Evolutionary conservation across 92 coral and sea anemone species (phyloP), one percentile per base, ranked within the genome.

Genomic region (Hydrozoanthus gracilis): DNA sequence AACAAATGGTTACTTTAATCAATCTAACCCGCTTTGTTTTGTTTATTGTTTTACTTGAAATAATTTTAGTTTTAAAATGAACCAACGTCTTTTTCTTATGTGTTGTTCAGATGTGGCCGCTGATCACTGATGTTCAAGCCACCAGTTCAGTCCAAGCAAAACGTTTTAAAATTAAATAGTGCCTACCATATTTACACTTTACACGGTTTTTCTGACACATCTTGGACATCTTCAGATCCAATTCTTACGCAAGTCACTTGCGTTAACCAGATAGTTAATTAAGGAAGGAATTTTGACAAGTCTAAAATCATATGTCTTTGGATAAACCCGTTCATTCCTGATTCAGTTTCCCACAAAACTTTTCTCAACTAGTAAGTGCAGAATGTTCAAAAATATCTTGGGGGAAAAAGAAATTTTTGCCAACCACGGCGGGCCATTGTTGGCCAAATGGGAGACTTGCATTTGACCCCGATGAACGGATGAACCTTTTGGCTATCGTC

Each of bases 171-270:
- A 80, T 80, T 80, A 80, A 80, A 80, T 80, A 80, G 85, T 80
- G 85, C 85, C 85, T 80, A 80, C 85, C 20, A 65, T 80, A 80
- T 80, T 80, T 80, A 80, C 85, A 80, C 85, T 80, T 80, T 80
- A 65, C 85, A 80, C 56, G 74, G 56, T 67, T 62, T 67, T 45
- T 66, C 60, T 44, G 15, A 65, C 74, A 48, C 74, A 46, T 80
- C 85, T 58, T 17, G 74, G 74, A 80, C 48, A 60, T 65, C n/a
- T 62, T 52, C 39, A 11, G 74, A 64, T 48, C 74, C 74, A 49
- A 64, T 65, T 79, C 51, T 62, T 16, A 64, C 85, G 74, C 74
- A 64, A 44, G 73, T 16, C 60, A 80, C 55, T 49, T 14, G 85
- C 85, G 73, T 80, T 50, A 13, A 18, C 7, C 54, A 48, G 85